These are phyloP conservation scores for Danaus plexippus DNA, from an alignment of 1,140 invertebrate genomes.

Conservation along the genomic window DNA sequence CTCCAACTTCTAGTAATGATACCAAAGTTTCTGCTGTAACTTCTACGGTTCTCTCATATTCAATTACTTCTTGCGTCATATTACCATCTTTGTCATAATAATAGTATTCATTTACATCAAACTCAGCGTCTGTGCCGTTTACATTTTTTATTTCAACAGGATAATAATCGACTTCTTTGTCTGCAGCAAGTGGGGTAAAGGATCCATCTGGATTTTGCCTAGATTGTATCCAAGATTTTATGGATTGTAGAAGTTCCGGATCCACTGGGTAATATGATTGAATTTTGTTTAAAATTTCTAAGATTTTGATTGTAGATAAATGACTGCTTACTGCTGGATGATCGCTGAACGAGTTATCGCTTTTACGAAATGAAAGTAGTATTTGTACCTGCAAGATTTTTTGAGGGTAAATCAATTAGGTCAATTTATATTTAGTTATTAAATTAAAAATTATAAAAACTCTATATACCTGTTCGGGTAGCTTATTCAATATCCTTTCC, in stretches of 20 bases:
- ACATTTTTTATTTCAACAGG: conserved; percentile 50
- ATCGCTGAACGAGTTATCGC: conserved; percentile 76
- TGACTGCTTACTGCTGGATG: conserved; percentile 75
- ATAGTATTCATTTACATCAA: conserved; percentile 58
- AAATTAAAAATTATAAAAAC: conserved; percentile 5
- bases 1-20: conserved; percentile 73
- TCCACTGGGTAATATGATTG: conserved; percentile 74
- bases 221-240: conserved; percentile 74
- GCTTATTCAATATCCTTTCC: conserved; percentile 60
- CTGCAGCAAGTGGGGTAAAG: conserved; percentile 71
- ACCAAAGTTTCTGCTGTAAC: conserved; percentile 75
- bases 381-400: conserved; percentile 72
- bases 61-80: conserved; percentile 59
- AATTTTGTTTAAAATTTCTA: conserved; percentile 74
- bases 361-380: conserved; percentile 73
- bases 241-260: conserved; percentile 70
- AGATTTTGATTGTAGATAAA: conserved; percentile 71
- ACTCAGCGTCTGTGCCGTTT: conserved; percentile 45
- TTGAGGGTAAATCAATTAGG: background rate
- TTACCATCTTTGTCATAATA: conserved; percentile 68
- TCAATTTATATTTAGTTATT: background rate
- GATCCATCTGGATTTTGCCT: conserved; percentile 74
- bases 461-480: conserved; percentile 66
- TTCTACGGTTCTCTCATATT: conserved; percentile 71
- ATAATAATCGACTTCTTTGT: conserved; percentile 70